phyloP scores from a whole-genome alignment of 1,140 invertebrate species.

The Harpegnathos saltator region DNA sequence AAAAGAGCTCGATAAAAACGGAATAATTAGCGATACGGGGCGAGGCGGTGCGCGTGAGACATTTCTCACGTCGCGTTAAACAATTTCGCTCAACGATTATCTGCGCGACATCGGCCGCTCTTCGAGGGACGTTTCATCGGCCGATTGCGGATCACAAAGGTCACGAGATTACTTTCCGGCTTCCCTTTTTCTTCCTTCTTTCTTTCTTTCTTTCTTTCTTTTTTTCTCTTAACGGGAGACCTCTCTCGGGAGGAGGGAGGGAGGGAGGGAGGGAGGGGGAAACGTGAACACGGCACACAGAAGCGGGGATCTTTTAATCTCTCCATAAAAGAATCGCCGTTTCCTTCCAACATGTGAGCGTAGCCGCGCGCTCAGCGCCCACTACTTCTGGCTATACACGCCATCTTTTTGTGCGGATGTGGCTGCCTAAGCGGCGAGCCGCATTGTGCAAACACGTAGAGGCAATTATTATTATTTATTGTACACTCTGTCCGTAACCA shows the following conservation, averaged over 20 bases:
- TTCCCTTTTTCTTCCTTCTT: background rate
- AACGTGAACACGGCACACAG: background rate
- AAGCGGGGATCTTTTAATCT: conserved; percentile 63
- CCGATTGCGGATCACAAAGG: too few relatives aligned
- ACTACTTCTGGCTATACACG: conserved; percentile 14
- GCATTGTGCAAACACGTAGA: conserved; percentile 85
- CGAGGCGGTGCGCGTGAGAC: conserved; percentile 1
- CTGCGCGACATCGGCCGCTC: background rate
- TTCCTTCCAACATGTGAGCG: conserved; percentile 52
- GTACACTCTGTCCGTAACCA: conserved; percentile 76
- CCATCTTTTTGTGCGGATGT: conserved; percentile 62
- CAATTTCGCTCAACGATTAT: background rate
- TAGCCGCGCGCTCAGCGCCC: background rate
- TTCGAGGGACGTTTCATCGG: background rate
- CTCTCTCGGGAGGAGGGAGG: background rate
- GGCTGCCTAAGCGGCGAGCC: conserved; percentile 77
- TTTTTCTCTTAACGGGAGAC: conserved; percentile 17
- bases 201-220: background rate
- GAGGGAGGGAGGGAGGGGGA: too few relatives aligned
- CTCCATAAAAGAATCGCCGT: conserved; percentile 56
- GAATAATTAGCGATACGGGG: conserved; percentile 3
- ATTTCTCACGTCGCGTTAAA: background rate
- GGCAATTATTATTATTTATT: conserved; percentile 85
- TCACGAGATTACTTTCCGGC: too few relatives aligned
- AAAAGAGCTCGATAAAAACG: background rate